A percentile compares a stretch with the other conserved stretches of the same genome.
These are phyloP conservation scores for Virgularia gustaviana DNA, from an alignment of 92 coral and sea anemone genomes.

Conservation along the genomic window DNA sequence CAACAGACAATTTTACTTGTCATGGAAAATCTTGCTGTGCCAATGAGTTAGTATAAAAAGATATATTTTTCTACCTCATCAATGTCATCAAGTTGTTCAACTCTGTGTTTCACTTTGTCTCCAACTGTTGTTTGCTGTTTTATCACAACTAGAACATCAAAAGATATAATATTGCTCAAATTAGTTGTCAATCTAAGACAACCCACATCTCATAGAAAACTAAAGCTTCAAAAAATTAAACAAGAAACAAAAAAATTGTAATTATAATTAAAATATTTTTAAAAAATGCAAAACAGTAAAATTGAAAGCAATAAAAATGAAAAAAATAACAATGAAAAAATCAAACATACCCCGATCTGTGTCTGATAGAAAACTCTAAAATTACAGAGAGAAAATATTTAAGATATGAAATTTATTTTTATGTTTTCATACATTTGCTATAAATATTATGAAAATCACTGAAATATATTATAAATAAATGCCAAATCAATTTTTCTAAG, in stretches of 20 bases:
- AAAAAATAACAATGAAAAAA: no score
- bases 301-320: no score
- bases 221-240: not conserved
- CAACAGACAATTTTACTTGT: no score
- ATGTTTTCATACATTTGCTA: no score
- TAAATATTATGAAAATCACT: no score
- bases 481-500: no score
- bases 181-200: not conserved
- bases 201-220: not conserved
- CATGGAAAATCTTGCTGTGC: no score
- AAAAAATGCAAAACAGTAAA: no score
- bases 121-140: slow-evolving; percentile 93
- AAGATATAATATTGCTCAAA: not conserved
- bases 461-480: no score
- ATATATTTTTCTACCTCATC: slow-evolving; percentile 86
- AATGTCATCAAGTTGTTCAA: slow-evolving; percentile 93
- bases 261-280: not conserved
- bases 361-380: slow-evolving; percentile 87
- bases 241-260: not conserved
- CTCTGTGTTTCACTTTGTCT: slow-evolving; percentile 93
- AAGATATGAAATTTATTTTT: no score
- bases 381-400: not conserved
- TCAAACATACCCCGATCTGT: slow-evolving; percentile 74
- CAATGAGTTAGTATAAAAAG: no score
- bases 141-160: slow-evolving; percentile 62